Base-by-base conservation (phyloP, 2,888 invertebrate genomes). In the Cryptocephalus moraei region DNA sequence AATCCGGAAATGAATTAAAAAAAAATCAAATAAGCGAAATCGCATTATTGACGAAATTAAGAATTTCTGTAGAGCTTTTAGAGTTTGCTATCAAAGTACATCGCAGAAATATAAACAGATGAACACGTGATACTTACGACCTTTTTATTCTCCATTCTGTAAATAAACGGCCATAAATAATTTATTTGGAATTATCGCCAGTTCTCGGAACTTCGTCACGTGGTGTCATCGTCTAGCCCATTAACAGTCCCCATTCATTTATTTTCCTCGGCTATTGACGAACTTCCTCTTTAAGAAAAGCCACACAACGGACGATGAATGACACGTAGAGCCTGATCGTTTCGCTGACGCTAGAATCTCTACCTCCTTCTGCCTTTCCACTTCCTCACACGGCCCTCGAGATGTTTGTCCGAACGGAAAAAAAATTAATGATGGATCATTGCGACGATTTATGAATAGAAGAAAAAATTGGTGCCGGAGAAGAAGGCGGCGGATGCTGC, bases 181-280 rank as follows among this genome's bases (percentile, higher is more conserved):
- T 65, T 66, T 65, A 66, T 65, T 65, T 62, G 58, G 58, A 56
- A 59, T 58, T 61, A 62, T 62, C 59, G 61, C 56, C 49, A 47
- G 50, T 54, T 54, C 56, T 55, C 56, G 50, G 53, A 22, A 56
- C 51, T 57, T 59, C 60, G 53, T 62, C 59, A 56, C 60, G 63
- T 66, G 62, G n/a, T 61, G 55, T 63, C 64, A 64, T 59, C 62
- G 56, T 54, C 46, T 52, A 53, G 57, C 50, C 56, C 60, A 61
- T 63, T 62, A 62, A 53, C 49, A 45, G 47, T 22, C 22, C 22
- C 22, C 22, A 22, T 22, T 22, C 22, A 22, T 22, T 36, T 36
- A 62, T 65, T 63, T 61, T 60, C 64, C 59, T 57, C 57, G 51
- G 48, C 46, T 49, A 32, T 54, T 58, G 50, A 52, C 48, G 48